Conservation (phyloP, 2,113 vertebrate species). For the Cepphus grylle region DNA sequence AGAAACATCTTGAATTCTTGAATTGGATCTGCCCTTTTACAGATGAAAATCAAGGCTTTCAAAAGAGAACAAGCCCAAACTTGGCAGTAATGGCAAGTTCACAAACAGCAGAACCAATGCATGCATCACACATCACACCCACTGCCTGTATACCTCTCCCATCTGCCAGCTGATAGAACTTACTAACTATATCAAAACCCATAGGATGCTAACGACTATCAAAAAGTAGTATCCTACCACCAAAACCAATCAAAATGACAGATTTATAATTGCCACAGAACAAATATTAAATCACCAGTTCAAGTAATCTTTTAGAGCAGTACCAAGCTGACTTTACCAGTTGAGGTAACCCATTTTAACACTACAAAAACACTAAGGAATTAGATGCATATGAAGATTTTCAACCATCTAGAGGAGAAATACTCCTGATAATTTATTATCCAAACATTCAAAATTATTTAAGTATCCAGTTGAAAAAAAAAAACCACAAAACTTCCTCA, state of each 20-base stretch:
- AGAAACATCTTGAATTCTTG: neutral
- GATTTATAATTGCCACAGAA: neutral
- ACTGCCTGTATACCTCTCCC: neutral
- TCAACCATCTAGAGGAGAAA: neutral
- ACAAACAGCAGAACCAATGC: neutral
- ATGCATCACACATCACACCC: neutral
- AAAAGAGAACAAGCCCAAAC: neutral
- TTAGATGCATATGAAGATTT: neutral
- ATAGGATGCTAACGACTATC: neutral
- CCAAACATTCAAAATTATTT: neutral
- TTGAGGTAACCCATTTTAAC: neutral
- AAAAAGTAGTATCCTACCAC: neutral
- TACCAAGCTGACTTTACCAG: neutral
- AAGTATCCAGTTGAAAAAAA: neutral
- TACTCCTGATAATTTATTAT: neutral
- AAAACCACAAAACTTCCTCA: neutral
- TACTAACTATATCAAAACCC: neutral
- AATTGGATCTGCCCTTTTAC: neutral
- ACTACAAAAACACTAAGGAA: neutral
- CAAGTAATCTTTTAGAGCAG: neutral
- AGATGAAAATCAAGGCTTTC: neutral
- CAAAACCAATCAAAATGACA: neutral
- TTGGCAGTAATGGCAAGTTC: neutral
- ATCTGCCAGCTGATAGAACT: neutral
- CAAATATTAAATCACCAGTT: neutral